Evolutionary conservation across 2,113 vertebrate genomes (phyloP), one percentile per base, ranked within the genome.

Genomic region (Crotophaga sulcirostris): DNA sequence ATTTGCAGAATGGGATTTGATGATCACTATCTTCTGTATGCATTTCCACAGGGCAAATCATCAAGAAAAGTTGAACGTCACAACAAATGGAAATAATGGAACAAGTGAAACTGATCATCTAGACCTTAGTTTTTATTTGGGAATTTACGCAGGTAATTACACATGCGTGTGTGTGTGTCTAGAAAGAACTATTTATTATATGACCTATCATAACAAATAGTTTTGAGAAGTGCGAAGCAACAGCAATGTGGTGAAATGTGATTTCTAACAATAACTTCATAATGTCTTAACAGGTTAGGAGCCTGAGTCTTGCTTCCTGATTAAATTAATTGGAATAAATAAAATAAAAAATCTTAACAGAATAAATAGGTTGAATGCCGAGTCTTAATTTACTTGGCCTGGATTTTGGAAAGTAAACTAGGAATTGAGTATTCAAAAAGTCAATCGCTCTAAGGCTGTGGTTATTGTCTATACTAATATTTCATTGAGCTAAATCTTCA

Each of bases 131-230:
- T 98, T 98, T 96, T 99, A 98, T 97, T 98, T 99, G 96, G 98
- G 98, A 97, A 98, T 99, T 98, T 99, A 99, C 56, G 98, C 99
- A 99, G 99, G 99, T 99, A 98, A 98, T 94, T 80, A 44, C 44
- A 74, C 10, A 1, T 24, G 38, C 16, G 9, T 0, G 0, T 40
- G 10, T 84, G 20, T 63, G 20, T 90, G 10, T 83, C 33, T 74
- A 6, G n/a, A n/a, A 44, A 81, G 86, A 87, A 76, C 47, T 88
- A 2, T 51, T 70, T 67, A 54, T 91, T 89, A 62, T 94, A 84
- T 76, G 59, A 64, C 70, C 45, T 87, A 23, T 87, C 75, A 36
- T 63, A 29, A 24, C 59, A 60, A 33, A 51, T 28, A 62, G 42
- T 87, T 92, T 73, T 33, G 84, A 87, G 87, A 83, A 44, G 42